phyloP scores from a whole-genome alignment of 2,888 invertebrate species.

The Amphipyra tragopoginis region DNA sequence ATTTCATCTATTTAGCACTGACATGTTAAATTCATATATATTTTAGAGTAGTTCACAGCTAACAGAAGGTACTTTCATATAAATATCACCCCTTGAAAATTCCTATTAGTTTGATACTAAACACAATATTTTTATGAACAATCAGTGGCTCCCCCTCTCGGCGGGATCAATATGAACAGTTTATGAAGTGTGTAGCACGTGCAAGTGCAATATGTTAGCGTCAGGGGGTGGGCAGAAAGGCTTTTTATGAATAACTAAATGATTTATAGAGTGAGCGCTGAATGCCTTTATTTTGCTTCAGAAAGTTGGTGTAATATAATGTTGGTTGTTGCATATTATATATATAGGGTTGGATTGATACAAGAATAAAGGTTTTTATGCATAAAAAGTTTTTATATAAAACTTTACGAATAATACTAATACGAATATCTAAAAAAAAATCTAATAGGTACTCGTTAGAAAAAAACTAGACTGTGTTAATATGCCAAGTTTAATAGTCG shows the following conservation, averaged over 20 bases:
- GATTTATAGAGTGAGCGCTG: slow-evolving; percentile 82
- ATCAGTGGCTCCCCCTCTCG: slow-evolving; percentile 78
- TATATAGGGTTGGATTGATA: too few relatives aligned
- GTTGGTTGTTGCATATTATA: neutral
- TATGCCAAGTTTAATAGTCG: too few relatives aligned
- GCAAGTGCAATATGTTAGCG: slow-evolving; percentile 86
- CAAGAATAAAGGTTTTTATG: too few relatives aligned
- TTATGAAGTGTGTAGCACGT: slow-evolving; percentile 88
- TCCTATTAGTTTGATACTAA: slow-evolving; percentile 50
- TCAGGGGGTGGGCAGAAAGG: slow-evolving; percentile 73
- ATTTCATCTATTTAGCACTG: too few relatives aligned
- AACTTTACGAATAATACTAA: too few relatives aligned
- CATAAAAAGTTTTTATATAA: too few relatives aligned
- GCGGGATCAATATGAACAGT: slow-evolving; percentile 82
- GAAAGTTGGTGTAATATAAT: slow-evolving; percentile 7
- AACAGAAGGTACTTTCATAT: slow-evolving; percentile 16
- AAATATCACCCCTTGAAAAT: slow-evolving; percentile 30
- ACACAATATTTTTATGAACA: slow-evolving; percentile 79
- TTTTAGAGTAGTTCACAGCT: neutral
- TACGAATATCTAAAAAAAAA: too few relatives aligned
- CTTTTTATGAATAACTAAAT: slow-evolving; percentile 89
- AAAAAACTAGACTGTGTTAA: too few relatives aligned
- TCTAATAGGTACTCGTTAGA: too few relatives aligned
- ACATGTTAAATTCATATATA: too few relatives aligned
- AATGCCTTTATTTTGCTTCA: slow-evolving; percentile 58